Evolutionary conservation across 2,113 vertebrate genomes (phyloP), one percentile per base, ranked within the genome.

Genomic region (Scartelaos histophorus): DNA sequence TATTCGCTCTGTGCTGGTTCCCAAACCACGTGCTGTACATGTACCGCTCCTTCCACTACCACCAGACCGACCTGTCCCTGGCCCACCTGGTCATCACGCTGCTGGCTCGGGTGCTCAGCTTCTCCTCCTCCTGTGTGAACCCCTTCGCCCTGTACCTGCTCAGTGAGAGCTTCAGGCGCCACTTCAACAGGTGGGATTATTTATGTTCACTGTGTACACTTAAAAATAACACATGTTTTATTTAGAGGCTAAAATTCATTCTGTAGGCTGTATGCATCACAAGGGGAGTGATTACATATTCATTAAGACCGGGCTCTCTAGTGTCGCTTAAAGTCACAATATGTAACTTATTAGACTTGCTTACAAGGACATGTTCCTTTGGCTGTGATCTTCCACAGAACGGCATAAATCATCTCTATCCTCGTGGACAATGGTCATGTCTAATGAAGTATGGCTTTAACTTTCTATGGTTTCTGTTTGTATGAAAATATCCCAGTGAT

Each of bases 41-140:
- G 94, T 98, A 98, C 81, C 93, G 96, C 56, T 96, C 96, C 81
- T 98, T 98, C 86, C 94, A 95, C 81, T 96, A 97, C 81, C 92
- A 84, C 10, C 87, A 94, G 87, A 94, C 95, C 17, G 96, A 97
- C 69, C 87, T 94, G 13, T 98, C 97, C 0, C 85, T 95, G 64
- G 92, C 92, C 24, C 97, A 98, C 78, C 94, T 98, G 80, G 49
- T 97, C 66, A 81, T 95, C 82, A 97, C 96, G 0, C 90, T 98
- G 75, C 87, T 97, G 68, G 93, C 96, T 51, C 80, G 96, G 7
- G 93, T 97, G 67, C 92, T 98, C 74, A 98, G 96, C 82, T 98
- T 98, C 93, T 95, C 94, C 83, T 96, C 95, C 73, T 98, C 96
- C 69, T 98, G 96, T 53, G 95, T 96, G 92, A 98, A 98, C 82